These are phyloP conservation scores for Saccostrea cuccullata DNA, from an alignment of 1,140 invertebrate species.

Conservation along the genomic window DNA sequence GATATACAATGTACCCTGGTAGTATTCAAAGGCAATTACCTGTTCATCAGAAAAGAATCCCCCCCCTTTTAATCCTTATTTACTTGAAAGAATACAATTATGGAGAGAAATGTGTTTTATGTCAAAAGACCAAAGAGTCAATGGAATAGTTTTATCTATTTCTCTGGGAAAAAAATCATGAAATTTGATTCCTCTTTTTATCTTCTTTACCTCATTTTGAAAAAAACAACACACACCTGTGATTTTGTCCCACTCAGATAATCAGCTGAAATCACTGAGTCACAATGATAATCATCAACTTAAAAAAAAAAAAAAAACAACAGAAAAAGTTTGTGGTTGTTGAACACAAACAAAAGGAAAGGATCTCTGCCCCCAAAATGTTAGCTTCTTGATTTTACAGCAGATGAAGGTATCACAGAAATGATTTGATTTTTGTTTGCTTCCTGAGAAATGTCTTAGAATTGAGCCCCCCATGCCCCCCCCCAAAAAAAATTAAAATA, in stretches of 20 bases:
- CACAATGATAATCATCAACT: slow-evolving; percentile 3
- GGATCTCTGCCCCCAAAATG: background rate
- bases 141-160: no score
- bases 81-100: no score
- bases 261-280: slow-evolving; percentile 24
- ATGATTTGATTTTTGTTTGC: background rate
- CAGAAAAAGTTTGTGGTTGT: slow-evolving; percentile 18
- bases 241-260: background rate
- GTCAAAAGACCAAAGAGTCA: background rate
- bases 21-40: no score
- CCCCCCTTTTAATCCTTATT: no score
- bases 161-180: background rate
- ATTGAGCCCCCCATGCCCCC: no score
- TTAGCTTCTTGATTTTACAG: background rate
- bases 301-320: slow-evolving; percentile 1
- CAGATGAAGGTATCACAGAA: background rate
- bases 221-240: background rate
- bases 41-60: no score
- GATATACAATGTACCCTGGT: no score
- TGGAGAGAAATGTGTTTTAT: background rate
- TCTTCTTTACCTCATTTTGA: background rate
- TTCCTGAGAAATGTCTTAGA: no score
- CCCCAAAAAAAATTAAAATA: no score
- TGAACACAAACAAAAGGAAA: slow-evolving; percentile 14
- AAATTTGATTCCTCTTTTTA: background rate